These are phyloP conservation scores for Caradrina kadenii DNA, from an alignment of 2,888 invertebrate species.

Conservation along the genomic window DNA sequence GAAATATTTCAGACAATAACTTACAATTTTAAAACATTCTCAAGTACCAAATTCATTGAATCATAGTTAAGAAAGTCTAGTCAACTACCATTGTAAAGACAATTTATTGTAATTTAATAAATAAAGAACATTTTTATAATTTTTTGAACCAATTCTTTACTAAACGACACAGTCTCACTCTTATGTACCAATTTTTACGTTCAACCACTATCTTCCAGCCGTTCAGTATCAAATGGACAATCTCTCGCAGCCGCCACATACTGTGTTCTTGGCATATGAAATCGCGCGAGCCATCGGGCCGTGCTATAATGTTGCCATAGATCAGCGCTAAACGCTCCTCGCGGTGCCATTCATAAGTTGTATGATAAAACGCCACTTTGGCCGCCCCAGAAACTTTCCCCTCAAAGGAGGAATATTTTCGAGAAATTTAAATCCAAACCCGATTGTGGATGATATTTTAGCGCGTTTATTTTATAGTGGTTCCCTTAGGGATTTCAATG, in stretches of 20 bases:
- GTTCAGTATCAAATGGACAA: slow-evolving; percentile 41
- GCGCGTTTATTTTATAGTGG: slow-evolving; percentile 44
- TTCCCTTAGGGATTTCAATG: slow-evolving; percentile 29
- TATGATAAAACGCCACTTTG: slow-evolving; percentile 68
- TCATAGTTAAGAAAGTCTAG: not conserved
- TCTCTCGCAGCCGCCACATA: slow-evolving; percentile 49
- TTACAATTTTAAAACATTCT: not conserved
- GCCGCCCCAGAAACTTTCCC: slow-evolving; percentile 60
- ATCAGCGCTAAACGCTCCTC: slow-evolving; percentile 73
- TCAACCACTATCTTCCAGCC: not conserved
- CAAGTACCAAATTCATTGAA: not conserved
- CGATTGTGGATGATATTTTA: slow-evolving; percentile 56
- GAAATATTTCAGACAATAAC: not conserved
- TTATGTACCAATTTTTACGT: not conserved
- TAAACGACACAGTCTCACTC: not conserved
- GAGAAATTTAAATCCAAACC: slow-evolving; percentile 61
- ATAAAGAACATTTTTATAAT: not conserved
- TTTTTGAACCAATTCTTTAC: not conserved
- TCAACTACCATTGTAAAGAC: not conserved
- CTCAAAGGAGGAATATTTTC: slow-evolving; percentile 68
- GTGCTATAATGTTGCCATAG: slow-evolving; percentile 70
- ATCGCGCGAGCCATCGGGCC: slow-evolving; percentile 62
- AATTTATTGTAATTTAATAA: too few species aligned
- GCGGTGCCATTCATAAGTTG: slow-evolving; percentile 74
- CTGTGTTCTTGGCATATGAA: slow-evolving; percentile 55